phyloP scores from a whole-genome alignment of 2,797 vertebrate species.

The Chromobotia macracanthus region DNA sequence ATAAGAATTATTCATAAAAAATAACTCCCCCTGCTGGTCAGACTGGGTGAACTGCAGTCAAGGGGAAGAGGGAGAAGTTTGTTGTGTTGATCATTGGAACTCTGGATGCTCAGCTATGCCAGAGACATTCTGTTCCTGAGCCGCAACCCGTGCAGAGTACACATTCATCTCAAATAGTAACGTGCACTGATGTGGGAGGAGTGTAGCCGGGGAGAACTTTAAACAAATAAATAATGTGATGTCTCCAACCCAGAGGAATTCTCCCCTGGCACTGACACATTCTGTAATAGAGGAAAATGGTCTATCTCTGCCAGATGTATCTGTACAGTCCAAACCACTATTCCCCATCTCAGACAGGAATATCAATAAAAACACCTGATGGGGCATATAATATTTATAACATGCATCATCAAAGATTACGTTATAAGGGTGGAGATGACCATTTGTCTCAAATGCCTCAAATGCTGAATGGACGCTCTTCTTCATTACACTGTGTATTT shows the following conservation, averaged over 20 bases:
- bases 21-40: constrained; percentile 76
- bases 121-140: constrained; percentile 91
- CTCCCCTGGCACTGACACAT: constrained; percentile 82
- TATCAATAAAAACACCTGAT: constrained; percentile 44
- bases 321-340: constrained; percentile 61
- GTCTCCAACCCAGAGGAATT: constrained; percentile 92
- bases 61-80: constrained; percentile 7
- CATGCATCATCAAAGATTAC: constrained; percentile 1
- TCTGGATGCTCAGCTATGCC: constrained; percentile 75
- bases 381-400: neutral
- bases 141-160: constrained; percentile 72
- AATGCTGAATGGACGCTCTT: neutral
- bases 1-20: constrained; percentile 28
- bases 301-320: constrained; percentile 90
- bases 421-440: constrained; percentile 14
- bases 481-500: neutral
- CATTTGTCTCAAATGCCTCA: constrained; percentile 13
- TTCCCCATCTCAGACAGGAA: constrained; percentile 66
- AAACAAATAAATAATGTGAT: constrained; percentile 90
- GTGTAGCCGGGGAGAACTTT: constrained; percentile 77
- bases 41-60: constrained; percentile 54
- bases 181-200: constrained; percentile 56
- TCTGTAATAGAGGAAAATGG: constrained; percentile 83
- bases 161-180: constrained; percentile 78
- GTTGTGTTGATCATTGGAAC: constrained; percentile 56